Evolutionary conservation across 2,113 vertebrate genomes (phyloP).

Genomic region (Actenoides lindsayi): DNA sequence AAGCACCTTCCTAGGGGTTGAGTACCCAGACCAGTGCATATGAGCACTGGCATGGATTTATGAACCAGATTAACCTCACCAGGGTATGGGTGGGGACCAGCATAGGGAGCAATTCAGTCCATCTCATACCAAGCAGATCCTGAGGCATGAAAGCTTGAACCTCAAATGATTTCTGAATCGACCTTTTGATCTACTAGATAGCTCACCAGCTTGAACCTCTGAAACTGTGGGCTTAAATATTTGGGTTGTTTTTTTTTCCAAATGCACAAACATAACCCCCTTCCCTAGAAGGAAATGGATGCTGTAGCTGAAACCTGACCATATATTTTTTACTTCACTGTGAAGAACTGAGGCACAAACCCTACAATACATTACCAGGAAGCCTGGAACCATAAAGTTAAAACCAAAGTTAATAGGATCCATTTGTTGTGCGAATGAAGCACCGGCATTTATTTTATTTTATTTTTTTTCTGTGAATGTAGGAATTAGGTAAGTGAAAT

Average conservation of each 20-base stretch:
- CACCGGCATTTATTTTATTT: not conserved
- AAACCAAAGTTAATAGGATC: constrained; percentile 33
- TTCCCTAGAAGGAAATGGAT: not conserved
- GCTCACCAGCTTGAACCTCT: not conserved
- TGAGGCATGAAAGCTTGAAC: not conserved
- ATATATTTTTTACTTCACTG: not conserved
- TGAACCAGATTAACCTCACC: not conserved
- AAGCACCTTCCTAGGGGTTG: not conserved
- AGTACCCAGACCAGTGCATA: not conserved
- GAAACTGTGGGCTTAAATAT: not conserved
- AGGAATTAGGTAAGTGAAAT: constrained; percentile 24
- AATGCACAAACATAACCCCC: not conserved
- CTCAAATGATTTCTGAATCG: not conserved
- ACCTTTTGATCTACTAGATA: not conserved
- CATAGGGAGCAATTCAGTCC: not conserved
- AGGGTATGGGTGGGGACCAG: not conserved
- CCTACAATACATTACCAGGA: not conserved
- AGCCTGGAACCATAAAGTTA: not conserved
- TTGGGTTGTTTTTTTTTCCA: not conserved
- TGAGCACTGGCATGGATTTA: not conserved
- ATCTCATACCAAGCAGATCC: not conserved
- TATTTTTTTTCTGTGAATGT: not conserved
- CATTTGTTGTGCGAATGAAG: not conserved
- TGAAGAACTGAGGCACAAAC: not conserved
- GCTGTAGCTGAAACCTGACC: not conserved